These are phyloP conservation scores for Pogonomyrmex barbatus DNA, from an alignment of 1,140 invertebrate species.

Conservation along the genomic window DNA sequence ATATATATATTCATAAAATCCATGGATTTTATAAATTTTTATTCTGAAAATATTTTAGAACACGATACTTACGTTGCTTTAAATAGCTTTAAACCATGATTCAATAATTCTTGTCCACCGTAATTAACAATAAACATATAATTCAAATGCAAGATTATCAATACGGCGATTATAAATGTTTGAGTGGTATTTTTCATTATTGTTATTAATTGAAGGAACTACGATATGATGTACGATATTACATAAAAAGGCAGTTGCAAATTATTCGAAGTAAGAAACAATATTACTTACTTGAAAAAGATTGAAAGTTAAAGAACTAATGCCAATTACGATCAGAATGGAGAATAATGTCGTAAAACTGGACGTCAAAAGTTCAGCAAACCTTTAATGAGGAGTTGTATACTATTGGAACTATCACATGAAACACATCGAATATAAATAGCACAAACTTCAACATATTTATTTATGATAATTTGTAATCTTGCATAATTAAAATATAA, in stretches of 20 bases:
- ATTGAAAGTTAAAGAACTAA: conserved; percentile 42
- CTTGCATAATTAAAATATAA: background rate
- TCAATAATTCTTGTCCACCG: conserved; percentile 32
- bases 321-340: conserved; percentile 30
- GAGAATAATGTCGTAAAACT: conserved; percentile 1
- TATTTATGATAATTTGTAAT: background rate
- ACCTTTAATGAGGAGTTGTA: conserved; percentile 23
- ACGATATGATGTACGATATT: background rate
- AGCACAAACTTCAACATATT: background rate
- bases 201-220: conserved; percentile 27
- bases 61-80: conserved; percentile 32
- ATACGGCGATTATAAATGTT: background rate
- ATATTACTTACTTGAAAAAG: conserved; percentile 52
- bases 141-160: conserved; percentile 20
- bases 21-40: background rate
- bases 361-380: conserved; percentile 8
- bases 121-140: conserved; percentile 47
- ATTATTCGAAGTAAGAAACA: background rate
- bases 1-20: background rate
- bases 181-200: conserved; percentile 25
- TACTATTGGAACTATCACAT: conserved; percentile 15
- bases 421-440: background rate
- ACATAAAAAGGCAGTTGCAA: background rate
- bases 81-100: conserved; percentile 35
- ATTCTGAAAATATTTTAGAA: background rate